A percentile compares a stretch with the other conserved stretches of the same genome.
These are phyloP conservation scores for Arctocebus calabarensis DNA, from an alignment of 2,797 vertebrate genomes.

Conservation along the genomic window DNA sequence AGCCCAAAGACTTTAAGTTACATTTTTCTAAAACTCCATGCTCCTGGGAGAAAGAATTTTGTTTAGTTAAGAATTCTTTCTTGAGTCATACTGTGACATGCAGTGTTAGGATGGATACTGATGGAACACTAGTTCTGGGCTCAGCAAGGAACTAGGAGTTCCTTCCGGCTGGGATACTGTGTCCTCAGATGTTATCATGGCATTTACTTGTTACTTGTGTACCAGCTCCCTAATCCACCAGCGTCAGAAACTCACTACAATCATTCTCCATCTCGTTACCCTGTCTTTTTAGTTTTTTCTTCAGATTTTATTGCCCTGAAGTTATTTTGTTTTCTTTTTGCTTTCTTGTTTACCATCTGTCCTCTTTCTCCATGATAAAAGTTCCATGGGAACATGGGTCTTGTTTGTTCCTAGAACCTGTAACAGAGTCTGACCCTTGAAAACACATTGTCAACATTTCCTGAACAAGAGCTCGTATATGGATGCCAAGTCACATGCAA, in stretches of 20 bases:
- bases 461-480: neutral
- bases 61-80: neutral
- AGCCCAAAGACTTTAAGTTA: neutral
- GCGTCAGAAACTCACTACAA: neutral
- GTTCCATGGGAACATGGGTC: neutral
- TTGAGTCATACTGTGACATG: neutral
- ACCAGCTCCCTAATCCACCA: neutral
- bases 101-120: neutral
- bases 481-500: neutral
- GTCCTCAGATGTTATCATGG: neutral
- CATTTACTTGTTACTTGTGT: neutral
- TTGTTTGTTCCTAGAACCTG: neutral
- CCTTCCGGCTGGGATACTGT: neutral
- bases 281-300: neutral
- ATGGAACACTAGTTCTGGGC: neutral
- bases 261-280: neutral
- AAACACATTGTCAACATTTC: neutral
- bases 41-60: neutral
- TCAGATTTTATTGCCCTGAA: neutral
- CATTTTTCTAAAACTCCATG: neutral
- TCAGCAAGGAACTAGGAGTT: neutral
- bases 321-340: constrained; percentile 36
- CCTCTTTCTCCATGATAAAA: neutral
- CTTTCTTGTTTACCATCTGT: neutral
- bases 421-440: neutral